Conservation (phyloP, 2,113 vertebrate species). For the Rafetus swinhoei region DNA sequence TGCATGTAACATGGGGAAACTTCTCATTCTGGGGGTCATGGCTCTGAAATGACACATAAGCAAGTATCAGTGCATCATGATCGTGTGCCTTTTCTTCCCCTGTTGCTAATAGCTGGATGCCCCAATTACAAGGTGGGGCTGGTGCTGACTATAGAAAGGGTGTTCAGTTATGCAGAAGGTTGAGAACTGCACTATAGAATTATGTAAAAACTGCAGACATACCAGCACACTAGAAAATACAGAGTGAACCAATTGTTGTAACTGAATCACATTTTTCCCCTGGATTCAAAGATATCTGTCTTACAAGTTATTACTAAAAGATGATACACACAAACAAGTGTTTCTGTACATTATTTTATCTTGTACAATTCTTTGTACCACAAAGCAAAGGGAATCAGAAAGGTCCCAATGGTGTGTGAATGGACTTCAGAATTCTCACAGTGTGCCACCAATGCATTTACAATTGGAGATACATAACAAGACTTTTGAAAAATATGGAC, state of each 20-base stretch:
- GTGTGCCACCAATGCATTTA: neutral
- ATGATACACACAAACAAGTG: neutral
- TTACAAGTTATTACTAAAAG: neutral
- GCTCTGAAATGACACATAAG: neutral
- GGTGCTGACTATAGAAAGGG: constrained; percentile 11
- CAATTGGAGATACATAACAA: neutral
- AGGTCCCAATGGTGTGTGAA: neutral
- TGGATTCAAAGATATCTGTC: neutral
- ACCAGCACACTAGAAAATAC: neutral
- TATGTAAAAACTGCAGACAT: constrained; percentile 21
- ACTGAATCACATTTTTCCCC: constrained; percentile 28
- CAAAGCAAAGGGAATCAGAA: neutral
- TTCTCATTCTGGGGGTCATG: neutral
- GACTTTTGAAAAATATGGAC: neutral
- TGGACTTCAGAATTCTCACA: neutral
- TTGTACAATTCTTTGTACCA: neutral
- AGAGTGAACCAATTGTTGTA: neutral
- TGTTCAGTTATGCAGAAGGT: neutral
- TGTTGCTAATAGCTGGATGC: neutral
- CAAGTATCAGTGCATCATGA: neutral
- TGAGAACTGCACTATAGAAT: neutral
- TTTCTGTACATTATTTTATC: neutral
- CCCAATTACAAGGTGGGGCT: neutral
- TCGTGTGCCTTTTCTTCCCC: neutral
- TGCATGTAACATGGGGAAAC: neutral